Evolutionary conservation across 2,113 vertebrate genomes (phyloP), one percentile per base, ranked within the genome.

Genomic region (Gallinago media): DNA sequence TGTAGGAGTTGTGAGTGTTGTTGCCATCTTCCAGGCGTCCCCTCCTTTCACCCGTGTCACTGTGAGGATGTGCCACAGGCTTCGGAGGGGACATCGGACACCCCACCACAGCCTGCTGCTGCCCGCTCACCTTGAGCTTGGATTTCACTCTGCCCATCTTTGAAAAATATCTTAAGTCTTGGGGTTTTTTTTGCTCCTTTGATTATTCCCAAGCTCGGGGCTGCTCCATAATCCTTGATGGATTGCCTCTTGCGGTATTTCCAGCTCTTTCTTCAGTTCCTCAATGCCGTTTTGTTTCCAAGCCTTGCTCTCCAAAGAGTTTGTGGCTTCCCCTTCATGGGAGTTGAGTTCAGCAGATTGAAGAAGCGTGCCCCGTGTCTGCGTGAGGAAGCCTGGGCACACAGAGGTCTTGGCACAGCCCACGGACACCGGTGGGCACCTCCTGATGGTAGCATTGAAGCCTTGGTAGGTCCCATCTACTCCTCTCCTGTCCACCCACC

Each of bases 361-460:
- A 47, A 22, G 21, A 3, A 27, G 32, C 1, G 2, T 36, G 23
- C 11, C 76, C 38, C 4, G 0, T 20, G 72, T 8, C 44, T 27
- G 25, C 1, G 1, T 0, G 50, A 20, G 31, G 40, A n/a, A 34
- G 6, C 44, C 46, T 55, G 32, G 49, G 31, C 52, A 71, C 1
- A 4, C 50, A 20, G 85, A 34, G 52, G 25, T 59, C 78, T 72
- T 4, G 0, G 44, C 91, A 20, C 25, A 25, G 67, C 85, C 67
- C 61, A 19, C 1, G 2, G 68, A 8, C 49, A 27, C 17, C 0
- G 0, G 16, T 0, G 7, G 70, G 27, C 62, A 27, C 52, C 62
- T 58, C 62, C 74, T 58, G 19, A 22, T 36, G 92, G 68, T 1
- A 36, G 23, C 6, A 1, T 62, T 32, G 31, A 32, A 63, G 27